Evolutionary conservation across 2,888 invertebrate genomes (phyloP).

Genomic region (Microchrysa polita): DNA sequence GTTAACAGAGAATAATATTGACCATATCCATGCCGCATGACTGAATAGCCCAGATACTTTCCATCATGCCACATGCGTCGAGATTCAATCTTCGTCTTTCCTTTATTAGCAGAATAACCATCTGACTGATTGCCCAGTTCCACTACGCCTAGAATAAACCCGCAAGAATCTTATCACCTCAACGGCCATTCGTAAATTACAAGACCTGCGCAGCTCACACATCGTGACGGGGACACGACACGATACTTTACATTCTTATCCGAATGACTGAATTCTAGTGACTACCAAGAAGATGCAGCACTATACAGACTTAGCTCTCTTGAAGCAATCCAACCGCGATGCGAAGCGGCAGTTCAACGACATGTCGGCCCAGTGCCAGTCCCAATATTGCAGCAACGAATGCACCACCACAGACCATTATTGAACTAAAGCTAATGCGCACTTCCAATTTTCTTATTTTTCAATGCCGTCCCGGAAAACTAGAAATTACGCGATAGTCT

Average conservation of each 20-base stretch:
- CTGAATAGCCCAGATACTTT: neutral
- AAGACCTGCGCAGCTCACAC: slow-evolving; percentile 34
- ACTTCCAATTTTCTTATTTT: slow-evolving; percentile 39
- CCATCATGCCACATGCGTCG: neutral
- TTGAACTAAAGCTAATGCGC: neutral
- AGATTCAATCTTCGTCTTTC: neutral
- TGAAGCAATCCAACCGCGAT: neutral
- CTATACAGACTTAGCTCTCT: neutral
- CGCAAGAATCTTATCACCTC: slow-evolving; percentile 32
- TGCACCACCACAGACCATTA: slow-evolving; percentile 30
- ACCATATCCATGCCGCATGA: neutral
- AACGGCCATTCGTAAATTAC: neutral
- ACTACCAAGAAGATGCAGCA: no score
- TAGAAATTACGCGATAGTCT: slow-evolving; percentile 42
- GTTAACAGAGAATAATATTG: no score
- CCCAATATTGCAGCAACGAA: neutral
- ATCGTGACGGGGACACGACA: neutral
- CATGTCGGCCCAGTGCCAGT: slow-evolving; percentile 37
- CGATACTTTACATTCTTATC: neutral
- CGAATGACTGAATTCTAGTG: neutral
- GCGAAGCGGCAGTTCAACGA: slow-evolving; percentile 42
- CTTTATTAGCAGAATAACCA: neutral
- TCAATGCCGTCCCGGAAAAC: slow-evolving; percentile 44
- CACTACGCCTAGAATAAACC: no score
- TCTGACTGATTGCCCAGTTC: slow-evolving; percentile 26